These are phyloP conservation scores for Takifugu ocellatus DNA, from an alignment of 2,797 vertebrate species.

Conservation along the genomic window DNA sequence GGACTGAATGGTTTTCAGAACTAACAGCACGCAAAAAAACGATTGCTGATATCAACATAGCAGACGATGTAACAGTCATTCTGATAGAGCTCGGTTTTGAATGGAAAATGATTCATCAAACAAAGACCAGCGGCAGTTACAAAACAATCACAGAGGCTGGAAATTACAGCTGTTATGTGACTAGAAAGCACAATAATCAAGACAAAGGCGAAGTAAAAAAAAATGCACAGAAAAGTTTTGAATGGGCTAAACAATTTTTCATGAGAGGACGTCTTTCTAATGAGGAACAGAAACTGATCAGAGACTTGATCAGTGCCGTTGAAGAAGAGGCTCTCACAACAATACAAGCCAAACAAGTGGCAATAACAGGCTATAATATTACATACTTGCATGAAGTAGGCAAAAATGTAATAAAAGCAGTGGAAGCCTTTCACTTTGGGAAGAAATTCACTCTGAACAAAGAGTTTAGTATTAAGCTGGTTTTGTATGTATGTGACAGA, in stretches of 20 bases:
- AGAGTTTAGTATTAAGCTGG: slow-evolving; percentile 43
- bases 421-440: slow-evolving; percentile 12
- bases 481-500: slow-evolving; percentile 23
- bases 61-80: rapidly evolving
- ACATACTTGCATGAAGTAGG: slow-evolving; percentile 27
- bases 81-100: slow-evolving; percentile 10
- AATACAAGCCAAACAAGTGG: slow-evolving; percentile 24
- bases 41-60: slow-evolving; percentile 10
- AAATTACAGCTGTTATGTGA: slow-evolving; percentile 2
- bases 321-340: rapidly evolving
- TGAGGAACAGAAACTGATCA: slow-evolving; percentile 8
- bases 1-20: background rate
- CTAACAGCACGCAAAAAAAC: slow-evolving; percentile 13
- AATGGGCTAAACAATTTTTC: background rate
- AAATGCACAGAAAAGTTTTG: background rate
- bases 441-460: slow-evolving; percentile 18
- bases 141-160: background rate
- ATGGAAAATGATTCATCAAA: background rate
- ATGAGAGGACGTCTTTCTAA: rapidly evolving
- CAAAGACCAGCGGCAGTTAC: background rate
- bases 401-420: background rate
- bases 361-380: slow-evolving; percentile 20
- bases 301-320: background rate
- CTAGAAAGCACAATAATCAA: background rate
- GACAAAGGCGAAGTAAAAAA: background rate